phyloP scores from a whole-genome alignment of 2,888 invertebrate species.

The Willowsia nigromaculata region DNA sequence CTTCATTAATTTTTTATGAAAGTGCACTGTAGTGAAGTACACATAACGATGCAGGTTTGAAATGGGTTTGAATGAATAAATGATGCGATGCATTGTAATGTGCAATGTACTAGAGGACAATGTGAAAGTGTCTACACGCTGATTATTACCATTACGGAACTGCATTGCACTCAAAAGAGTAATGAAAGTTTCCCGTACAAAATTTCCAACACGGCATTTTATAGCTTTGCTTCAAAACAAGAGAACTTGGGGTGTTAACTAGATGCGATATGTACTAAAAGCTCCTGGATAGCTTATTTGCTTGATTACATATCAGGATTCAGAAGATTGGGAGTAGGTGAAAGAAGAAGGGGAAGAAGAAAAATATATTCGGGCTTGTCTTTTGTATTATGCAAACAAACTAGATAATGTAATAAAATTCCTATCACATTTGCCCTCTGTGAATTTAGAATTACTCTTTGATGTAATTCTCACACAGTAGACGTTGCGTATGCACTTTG shows the following conservation, averaged over 20 bases:
- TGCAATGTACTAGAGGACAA: background rate
- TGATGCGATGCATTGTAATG: background rate
- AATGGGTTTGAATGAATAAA: slow-evolving; percentile 33
- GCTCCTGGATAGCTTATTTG: background rate
- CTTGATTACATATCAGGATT: background rate
- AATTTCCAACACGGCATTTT: background rate
- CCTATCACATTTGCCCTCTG: slow-evolving; percentile 36
- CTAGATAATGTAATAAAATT: slow-evolving; percentile 40
- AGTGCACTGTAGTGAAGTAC: slow-evolving; percentile 9
- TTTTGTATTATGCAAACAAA: slow-evolving; percentile 45
- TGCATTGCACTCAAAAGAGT: slow-evolving; percentile 23
- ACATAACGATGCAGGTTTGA: background rate
- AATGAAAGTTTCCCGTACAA: slow-evolving; percentile 5
- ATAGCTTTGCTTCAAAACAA: background rate
- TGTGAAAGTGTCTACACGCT: background rate
- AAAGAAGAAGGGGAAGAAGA: background rate
- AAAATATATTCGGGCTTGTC: background rate
- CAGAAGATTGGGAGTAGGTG: background rate
- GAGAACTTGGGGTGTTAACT: background rate
- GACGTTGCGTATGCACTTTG: background rate
- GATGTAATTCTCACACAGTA: slow-evolving; percentile 31
- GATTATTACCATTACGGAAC: background rate
- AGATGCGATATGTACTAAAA: no score
- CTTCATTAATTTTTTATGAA: slow-evolving; percentile 47
- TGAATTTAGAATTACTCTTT: slow-evolving; percentile 58